These are phyloP conservation scores for Dromius quadrimaculatus DNA, from an alignment of 2,888 invertebrate species.

Conservation along the genomic window DNA sequence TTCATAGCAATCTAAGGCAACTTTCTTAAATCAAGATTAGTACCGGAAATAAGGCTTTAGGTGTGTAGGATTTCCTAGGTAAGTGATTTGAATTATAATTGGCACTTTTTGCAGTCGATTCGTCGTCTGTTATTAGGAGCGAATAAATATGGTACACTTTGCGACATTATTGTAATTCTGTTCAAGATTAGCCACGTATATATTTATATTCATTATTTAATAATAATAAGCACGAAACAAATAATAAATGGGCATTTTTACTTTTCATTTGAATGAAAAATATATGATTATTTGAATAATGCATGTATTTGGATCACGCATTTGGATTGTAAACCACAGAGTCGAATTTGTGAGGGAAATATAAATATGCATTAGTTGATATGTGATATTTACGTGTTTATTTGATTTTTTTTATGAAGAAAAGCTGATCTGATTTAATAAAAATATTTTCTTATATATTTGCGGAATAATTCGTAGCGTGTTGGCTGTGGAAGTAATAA, in stretches of 20 bases:
- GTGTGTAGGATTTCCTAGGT: no score
- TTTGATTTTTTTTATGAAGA: slow-evolving; percentile 14
- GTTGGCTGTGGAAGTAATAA: slow-evolving; percentile 6
- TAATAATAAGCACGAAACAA: slow-evolving; percentile 41
- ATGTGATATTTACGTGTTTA: slow-evolving; percentile 40
- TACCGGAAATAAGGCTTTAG: no score
- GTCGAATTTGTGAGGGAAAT: slow-evolving; percentile 29
- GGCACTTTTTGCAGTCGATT: no score
- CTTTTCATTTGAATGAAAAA: slow-evolving; percentile 25
- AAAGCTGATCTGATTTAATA: slow-evolving; percentile 23
- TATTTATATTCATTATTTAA: slow-evolving; percentile 41
- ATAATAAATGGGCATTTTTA: slow-evolving; percentile 12
- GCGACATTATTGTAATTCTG: no score
- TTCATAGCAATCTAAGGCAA: no score
- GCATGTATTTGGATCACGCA: slow-evolving; percentile 34
- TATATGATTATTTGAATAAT: slow-evolving; percentile 43
- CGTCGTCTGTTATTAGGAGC: no score
- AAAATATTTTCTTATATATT: slow-evolving; percentile 15
- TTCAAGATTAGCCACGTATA: slow-evolving; percentile 15
- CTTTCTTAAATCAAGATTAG: no score
- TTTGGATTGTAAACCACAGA: background rate
- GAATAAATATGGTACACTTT: no score
- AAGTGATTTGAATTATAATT: no score
- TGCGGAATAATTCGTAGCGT: slow-evolving; percentile 2
- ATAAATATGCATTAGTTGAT: slow-evolving; percentile 48